These are phyloP conservation scores for Pterostichus niger DNA, from an alignment of 2,888 invertebrate genomes.

Conservation along the genomic window DNA sequence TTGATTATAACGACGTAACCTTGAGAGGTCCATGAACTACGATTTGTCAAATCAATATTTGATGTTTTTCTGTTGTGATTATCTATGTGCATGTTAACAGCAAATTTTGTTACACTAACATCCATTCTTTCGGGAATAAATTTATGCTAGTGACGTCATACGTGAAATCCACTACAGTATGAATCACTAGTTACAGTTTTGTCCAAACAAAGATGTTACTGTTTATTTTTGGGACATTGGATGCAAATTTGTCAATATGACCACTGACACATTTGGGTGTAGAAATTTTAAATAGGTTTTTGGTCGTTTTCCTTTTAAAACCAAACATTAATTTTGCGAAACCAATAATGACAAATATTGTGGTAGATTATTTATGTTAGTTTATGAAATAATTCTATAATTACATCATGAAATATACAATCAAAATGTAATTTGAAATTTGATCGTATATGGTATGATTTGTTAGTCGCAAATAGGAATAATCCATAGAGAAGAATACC, in stretches of 20 bases:
- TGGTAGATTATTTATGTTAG: slow-evolving; percentile 1
- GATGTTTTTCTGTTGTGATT: slow-evolving; percentile 23
- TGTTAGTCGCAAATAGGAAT: slow-evolving; percentile 24
- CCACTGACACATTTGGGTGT: neutral
- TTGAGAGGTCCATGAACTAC: slow-evolving; percentile 33
- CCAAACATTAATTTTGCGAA: slow-evolving; percentile 10
- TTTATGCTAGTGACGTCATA: slow-evolving; percentile 25
- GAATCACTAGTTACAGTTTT: slow-evolving; percentile 24
- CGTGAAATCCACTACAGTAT: slow-evolving; percentile 30
- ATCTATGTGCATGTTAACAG: neutral
- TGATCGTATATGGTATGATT: slow-evolving; percentile 21
- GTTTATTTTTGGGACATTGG: slow-evolving; percentile 3
- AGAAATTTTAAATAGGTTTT: slow-evolving; percentile 9
- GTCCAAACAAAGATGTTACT: slow-evolving; percentile 15
- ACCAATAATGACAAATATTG: slow-evolving; percentile 25
- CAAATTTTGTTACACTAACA: slow-evolving; percentile 20
- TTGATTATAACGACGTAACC: slow-evolving; percentile 6
- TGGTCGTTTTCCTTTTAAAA: slow-evolving; percentile 6
- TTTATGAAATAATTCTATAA: neutral
- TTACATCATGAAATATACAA: neutral
- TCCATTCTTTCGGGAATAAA: slow-evolving; percentile 28
- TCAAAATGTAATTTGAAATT: slow-evolving; percentile 2
- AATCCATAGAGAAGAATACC: neutral
- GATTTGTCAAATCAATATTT: slow-evolving; percentile 32
- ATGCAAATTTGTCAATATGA: neutral